Conservation (phyloP, 2,113 vertebrate genomes). For the Phocoena phocoena region DNA sequence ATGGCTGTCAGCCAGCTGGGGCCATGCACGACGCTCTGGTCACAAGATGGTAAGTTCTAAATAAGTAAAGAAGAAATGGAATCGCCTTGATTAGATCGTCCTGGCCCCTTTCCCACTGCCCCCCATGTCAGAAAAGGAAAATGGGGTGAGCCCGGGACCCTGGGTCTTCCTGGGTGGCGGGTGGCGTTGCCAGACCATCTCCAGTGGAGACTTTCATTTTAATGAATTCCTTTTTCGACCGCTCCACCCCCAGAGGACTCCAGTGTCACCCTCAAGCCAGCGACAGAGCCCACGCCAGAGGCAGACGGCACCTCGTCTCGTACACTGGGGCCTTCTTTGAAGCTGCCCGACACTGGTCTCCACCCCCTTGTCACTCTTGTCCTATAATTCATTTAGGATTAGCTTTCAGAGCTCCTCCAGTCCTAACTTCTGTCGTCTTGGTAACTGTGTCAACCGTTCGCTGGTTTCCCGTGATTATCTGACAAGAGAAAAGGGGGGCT, state of each 20-base stretch:
- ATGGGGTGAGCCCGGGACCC: neutral
- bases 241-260: neutral
- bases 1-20: neutral
- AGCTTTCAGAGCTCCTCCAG: constrained; percentile 77
- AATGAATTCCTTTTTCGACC: neutral
- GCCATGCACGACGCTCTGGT: neutral
- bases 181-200: neutral
- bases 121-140: neutral
- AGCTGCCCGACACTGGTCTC: neutral
- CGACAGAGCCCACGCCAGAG: neutral
- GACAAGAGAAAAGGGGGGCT: constrained; percentile 65
- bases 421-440: constrained; percentile 85
- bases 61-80: neutral
- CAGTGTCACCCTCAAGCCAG: neutral
- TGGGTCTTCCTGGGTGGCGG: neutral
- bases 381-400: constrained; percentile 76
- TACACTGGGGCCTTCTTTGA: constrained; percentile 1
- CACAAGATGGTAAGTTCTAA: constrained; percentile 21
- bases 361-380: constrained; percentile 63
- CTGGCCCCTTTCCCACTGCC: neutral
- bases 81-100: neutral
- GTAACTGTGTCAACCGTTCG: constrained; percentile 88
- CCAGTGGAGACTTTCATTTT: neutral
- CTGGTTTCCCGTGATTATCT: constrained; percentile 84
- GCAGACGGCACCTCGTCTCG: neutral